Percentiles rank a stretch among this genome's conserved stretches.
These are phyloP conservation scores for Ispidina picta DNA, from an alignment of 2,797 vertebrate genomes.

Conservation along the genomic window DNA sequence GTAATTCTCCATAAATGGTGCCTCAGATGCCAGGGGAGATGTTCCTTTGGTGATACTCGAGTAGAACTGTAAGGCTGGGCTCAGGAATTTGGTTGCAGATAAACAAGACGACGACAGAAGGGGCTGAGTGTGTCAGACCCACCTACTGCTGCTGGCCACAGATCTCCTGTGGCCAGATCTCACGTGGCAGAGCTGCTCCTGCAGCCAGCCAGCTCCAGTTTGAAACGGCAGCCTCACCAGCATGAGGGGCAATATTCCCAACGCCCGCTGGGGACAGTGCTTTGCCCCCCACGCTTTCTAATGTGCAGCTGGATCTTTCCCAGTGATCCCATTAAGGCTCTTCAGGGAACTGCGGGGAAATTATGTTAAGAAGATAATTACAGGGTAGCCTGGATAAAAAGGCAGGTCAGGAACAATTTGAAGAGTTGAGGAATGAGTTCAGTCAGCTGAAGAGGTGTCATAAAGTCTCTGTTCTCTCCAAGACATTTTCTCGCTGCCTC, in stretches of 20 bases:
- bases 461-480: not conserved
- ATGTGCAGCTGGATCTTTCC: conserved; percentile 40
- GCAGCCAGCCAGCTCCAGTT: not conserved
- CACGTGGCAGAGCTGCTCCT: not conserved
- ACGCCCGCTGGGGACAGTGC: not conserved
- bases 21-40: not conserved
- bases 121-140: not conserved
- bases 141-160: not conserved
- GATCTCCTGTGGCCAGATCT: not conserved
- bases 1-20: not conserved
- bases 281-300: not conserved
- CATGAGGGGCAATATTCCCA: not conserved
- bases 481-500: not conserved
- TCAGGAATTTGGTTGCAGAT: not conserved
- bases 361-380: conserved; percentile 37
- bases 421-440: conserved; percentile 5
- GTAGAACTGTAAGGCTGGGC: not conserved
- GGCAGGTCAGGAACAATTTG: conserved; percentile 34
- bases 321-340: conserved; percentile 56
- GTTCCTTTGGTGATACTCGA: not conserved
- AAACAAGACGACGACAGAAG: not conserved
- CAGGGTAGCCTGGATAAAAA: not conserved
- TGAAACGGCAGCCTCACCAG: fast-evolving
- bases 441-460: conserved; percentile 15
- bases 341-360: conserved; percentile 17